These are phyloP conservation scores for Archocentrus centrarchus DNA, from an alignment of 2,113 vertebrate genomes.

Conservation along the genomic window DNA sequence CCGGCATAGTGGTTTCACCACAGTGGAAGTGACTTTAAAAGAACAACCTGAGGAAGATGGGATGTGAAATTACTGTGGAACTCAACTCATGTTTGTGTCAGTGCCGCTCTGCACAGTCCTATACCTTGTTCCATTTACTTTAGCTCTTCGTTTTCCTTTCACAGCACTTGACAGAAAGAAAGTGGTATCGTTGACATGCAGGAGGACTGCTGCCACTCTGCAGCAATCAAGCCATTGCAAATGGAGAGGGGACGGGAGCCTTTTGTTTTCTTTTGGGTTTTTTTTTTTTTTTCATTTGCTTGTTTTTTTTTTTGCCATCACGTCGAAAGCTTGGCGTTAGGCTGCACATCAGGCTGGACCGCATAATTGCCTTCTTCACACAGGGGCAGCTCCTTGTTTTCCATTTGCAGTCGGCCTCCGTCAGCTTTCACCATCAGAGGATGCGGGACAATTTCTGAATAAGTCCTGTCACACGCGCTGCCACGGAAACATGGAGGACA, in stretches of 20 bases:
- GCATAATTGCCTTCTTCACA: conserved; percentile 67
- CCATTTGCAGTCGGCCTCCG: conserved; percentile 65
- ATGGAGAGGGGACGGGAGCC: conserved; percentile 12
- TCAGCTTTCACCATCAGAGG: conserved; percentile 65
- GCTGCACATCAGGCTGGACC: conserved; percentile 61
- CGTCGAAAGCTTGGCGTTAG: conserved; percentile 60
- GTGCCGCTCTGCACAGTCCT: conserved; percentile 1
- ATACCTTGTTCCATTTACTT: conserved; percentile 4
- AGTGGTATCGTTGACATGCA: conserved; percentile 31
- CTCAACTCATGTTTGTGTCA: conserved; percentile 38
- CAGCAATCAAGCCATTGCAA: conserved; percentile 42
- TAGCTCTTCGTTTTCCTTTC: background rate
- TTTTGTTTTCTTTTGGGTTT: conserved; percentile 32
- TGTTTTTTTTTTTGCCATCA: conserved; percentile 7
- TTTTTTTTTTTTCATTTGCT: conserved; percentile 32
- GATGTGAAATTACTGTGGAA: conserved; percentile 48
- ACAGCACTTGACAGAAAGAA: conserved; percentile 2
- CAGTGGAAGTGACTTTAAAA: conserved; percentile 24
- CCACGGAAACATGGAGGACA: conserved; percentile 35
- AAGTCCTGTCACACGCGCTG: conserved; percentile 33
- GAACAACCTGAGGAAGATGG: conserved; percentile 33
- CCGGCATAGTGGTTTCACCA: background rate
- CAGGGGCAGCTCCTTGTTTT: conserved; percentile 67
- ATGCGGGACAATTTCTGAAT: conserved; percentile 54
- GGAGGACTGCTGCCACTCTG: conserved; percentile 34